Evolutionary conservation across 2,888 invertebrate genomes (phyloP).

Genomic region (Epirrita christyi): DNA sequence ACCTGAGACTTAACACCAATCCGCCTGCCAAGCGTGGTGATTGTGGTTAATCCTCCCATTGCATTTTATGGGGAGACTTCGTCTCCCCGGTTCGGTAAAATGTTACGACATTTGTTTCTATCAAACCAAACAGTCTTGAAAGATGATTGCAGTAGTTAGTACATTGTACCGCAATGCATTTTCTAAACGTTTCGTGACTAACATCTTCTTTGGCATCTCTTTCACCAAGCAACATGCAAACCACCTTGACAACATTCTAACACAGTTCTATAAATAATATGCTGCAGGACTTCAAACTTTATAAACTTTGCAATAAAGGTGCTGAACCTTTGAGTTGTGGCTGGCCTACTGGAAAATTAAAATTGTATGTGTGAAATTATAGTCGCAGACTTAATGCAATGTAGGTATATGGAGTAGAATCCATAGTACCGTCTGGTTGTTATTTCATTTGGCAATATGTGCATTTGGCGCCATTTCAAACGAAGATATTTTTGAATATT

Average conservation of each 20-base stretch:
- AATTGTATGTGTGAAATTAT: slow-evolving; percentile 39
- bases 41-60: too few relatives aligned
- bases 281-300: slow-evolving; percentile 28
- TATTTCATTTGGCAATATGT: slow-evolving; percentile 74
- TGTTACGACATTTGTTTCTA: too few relatives aligned
- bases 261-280: slow-evolving; percentile 26
- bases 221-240: slow-evolving; percentile 41
- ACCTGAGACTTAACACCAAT: too few relatives aligned
- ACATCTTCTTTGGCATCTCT: slow-evolving; percentile 47
- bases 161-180: slow-evolving; percentile 27
- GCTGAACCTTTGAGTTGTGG: not conserved
- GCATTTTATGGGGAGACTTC: too few relatives aligned
- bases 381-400: slow-evolving; percentile 49
- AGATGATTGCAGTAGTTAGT: not conserved
- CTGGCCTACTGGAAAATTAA: slow-evolving; percentile 14
- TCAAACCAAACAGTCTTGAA: not conserved
- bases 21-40: too few relatives aligned
- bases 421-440: slow-evolving; percentile 67
- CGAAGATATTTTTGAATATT: slow-evolving; percentile 54
- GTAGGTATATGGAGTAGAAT: slow-evolving; percentile 46
- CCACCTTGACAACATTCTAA: slow-evolving; percentile 24
- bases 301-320: slow-evolving; percentile 4
- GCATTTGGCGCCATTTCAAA: slow-evolving; percentile 77
- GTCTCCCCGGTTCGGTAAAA: too few relatives aligned
- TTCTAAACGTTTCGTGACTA: slow-evolving; percentile 46